Base-by-base conservation (phyloP, 1,140 invertebrate genomes). In the Sarcophaga bullata region DNA sequence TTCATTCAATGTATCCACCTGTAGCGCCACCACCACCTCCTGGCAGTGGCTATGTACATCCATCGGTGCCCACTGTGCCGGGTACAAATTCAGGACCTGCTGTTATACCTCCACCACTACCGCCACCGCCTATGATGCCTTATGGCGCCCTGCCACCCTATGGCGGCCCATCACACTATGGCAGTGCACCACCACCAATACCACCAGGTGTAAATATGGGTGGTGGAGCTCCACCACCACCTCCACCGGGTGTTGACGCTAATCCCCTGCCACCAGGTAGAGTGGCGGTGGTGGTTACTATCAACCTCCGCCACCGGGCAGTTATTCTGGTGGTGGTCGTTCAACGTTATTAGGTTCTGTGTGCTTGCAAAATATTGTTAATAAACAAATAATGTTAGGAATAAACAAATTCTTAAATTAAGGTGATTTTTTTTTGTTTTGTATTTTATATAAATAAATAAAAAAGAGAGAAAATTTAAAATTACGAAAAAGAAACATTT, bases 91-190 rank as follows among this genome's bases (percentile, higher is more conserved):
- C 87, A 15, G 87, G 86, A 80, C 85, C 86, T n/a, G 84, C 85
- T 10, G 86, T 85, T 50, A 86, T 86, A 47, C 87, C 90, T 37
- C 89, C 90, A 46, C 84, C 85, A 19, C 72, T 82, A 54, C 80
- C 82, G 10, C 82, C 84, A 15, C 82, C 75, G 54, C 81, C 81
- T 13, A 82, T 80, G 62, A 52, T 48, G 13, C 68, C 81, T 17
- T 76, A 76, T 76, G 46, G 73, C 17, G 9, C 47, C 7, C 19
- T 25, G 13, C 54, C 78, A 37, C 50, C 78, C 10, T 80, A 80
- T 62, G 80, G 80, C 2, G 75, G 48, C 1, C 58, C 62, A 0
- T 48, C 81, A 7, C 81, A 81, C 17, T 81, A 81, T 72, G 52
- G 54, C 47, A 72, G 80, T 49, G 78, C 72, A n/a, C 82, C 78